Conservation (phyloP, 1,140 invertebrate species). For the Leptinotarsa undecemlineata region DNA sequence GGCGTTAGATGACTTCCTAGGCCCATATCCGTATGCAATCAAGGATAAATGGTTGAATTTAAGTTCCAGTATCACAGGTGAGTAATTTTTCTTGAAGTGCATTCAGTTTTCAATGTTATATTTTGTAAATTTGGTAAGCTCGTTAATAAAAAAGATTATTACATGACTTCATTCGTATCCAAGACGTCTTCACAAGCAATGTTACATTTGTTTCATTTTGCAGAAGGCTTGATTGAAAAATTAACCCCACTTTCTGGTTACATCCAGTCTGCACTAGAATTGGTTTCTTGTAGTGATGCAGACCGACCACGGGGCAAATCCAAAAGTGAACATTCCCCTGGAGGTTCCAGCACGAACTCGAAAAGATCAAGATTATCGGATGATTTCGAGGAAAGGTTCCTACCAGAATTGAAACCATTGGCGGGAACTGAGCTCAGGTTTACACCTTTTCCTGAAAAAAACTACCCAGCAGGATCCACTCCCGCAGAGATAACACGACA, state of each 20-base stretch:
- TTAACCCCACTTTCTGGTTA: slow-evolving; percentile 66
- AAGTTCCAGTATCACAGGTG: slow-evolving; percentile 73
- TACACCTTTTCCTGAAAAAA: slow-evolving; percentile 73
- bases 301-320: slow-evolving; percentile 62
- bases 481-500: slow-evolving; percentile 85
- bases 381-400: slow-evolving; percentile 70
- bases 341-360: background rate
- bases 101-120: no score
- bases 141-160: no score
- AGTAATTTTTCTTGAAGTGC: slow-evolving; percentile 18
- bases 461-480: slow-evolving; percentile 75
- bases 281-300: slow-evolving; percentile 66
- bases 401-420: slow-evolving; percentile 81
- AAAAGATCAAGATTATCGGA: slow-evolving; percentile 57
- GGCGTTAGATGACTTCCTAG: slow-evolving; percentile 81
- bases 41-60: slow-evolving; percentile 86
- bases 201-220: slow-evolving; percentile 30
- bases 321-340: slow-evolving; percentile 39
- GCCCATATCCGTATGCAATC: slow-evolving; percentile 89
- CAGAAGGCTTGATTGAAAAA: slow-evolving; percentile 57
- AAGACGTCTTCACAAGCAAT: background rate
- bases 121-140: no score
- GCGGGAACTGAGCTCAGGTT: slow-evolving; percentile 81
- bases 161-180: no score
- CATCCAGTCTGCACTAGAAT: slow-evolving; percentile 72